Conservation (phyloP, 2,113 vertebrate species). For the Crotalus viridis region DNA sequence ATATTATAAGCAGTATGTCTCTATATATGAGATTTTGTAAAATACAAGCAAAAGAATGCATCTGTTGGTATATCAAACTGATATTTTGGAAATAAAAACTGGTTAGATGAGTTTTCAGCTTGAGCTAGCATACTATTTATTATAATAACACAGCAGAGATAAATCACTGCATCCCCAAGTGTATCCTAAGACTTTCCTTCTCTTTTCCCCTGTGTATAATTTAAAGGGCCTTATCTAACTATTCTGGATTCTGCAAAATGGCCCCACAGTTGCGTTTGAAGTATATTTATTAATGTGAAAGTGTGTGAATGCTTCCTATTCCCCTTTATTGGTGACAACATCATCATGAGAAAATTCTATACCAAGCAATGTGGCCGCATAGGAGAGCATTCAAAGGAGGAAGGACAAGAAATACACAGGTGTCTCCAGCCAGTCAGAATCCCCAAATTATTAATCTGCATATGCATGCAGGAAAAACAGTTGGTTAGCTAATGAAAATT, state of each 20-base stretch:
- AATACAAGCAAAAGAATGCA: not conserved
- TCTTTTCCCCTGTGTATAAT: not conserved
- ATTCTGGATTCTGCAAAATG: not conserved
- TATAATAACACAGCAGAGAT: not conserved
- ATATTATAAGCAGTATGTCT: not conserved
- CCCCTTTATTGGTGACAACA: not conserved
- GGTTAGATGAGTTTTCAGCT: not conserved
- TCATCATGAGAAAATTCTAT: not conserved
- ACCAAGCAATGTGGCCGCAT: not conserved
- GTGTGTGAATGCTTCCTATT: not conserved
- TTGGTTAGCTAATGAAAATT: not conserved
- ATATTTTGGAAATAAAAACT: not conserved
- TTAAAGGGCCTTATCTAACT: not conserved
- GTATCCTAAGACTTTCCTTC: not conserved
- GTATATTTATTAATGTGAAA: not conserved
- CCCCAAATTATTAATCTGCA: not conserved
- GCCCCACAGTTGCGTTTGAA: not conserved
- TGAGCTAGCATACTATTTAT: not conserved
- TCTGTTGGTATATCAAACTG: not conserved
- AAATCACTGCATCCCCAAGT: not conserved
- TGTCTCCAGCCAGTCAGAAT: not conserved
- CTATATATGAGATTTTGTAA: no score
- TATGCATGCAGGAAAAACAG: not conserved
- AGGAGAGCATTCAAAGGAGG: not conserved
- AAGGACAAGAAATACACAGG: not conserved